Evolutionary conservation across 2,113 vertebrate species (phyloP).

Genomic region (Alexandromys fortis): DNA sequence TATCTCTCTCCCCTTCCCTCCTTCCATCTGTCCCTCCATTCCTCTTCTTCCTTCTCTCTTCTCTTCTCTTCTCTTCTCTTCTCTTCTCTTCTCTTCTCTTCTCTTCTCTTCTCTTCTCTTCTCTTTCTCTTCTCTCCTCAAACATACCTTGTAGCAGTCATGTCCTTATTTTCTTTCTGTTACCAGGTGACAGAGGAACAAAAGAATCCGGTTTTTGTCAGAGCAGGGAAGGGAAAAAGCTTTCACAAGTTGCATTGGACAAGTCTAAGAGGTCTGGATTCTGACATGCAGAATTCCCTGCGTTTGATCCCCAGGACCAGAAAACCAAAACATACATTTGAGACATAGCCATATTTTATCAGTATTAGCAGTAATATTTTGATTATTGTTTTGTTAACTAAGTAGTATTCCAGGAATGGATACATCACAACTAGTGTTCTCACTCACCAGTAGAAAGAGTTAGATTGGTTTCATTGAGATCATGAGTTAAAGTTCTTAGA

Average conservation of each 20-base stretch:
- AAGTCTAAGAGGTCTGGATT: too few relatives aligned
- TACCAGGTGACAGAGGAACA: too few relatives aligned
- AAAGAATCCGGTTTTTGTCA: neutral
- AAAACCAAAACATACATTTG: neutral
- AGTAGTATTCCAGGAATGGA: neutral
- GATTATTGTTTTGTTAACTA: neutral
- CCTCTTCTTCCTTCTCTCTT: rapidly evolving
- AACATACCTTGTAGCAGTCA: neutral
- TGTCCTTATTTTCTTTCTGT: neutral
- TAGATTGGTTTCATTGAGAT: neutral
- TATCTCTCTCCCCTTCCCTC: too few relatives aligned
- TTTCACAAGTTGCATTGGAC: neutral
- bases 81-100: neutral
- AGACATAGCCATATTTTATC: neutral
- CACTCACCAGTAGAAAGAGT: neutral
- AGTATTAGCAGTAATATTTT: neutral
- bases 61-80: too few relatives aligned
- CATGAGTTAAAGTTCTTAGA: slow-evolving; percentile 1
- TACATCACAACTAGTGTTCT: neutral
- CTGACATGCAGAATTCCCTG: neutral
- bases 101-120: too few relatives aligned
- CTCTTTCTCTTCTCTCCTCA: too few relatives aligned
- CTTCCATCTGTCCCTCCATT: too few relatives aligned
- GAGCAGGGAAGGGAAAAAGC: neutral
- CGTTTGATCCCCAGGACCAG: neutral